These are phyloP conservation scores for Stegodyphus dumicola DNA, from an alignment of 1,140 invertebrate genomes.

Conservation along the genomic window DNA sequence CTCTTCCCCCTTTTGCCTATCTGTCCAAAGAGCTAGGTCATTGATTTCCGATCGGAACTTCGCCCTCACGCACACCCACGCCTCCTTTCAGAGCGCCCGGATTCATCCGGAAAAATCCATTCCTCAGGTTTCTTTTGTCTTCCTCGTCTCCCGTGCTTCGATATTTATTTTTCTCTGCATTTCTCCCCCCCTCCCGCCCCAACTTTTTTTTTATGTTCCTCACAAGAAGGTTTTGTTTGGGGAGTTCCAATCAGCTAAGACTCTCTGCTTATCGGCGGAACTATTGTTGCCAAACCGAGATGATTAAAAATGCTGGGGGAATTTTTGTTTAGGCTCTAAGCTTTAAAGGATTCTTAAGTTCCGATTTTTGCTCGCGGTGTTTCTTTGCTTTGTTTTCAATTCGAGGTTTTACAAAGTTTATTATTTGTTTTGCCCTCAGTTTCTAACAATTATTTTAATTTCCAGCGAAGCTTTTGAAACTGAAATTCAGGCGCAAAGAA, in stretches of 20 bases:
- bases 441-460: too few species aligned
- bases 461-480: too few species aligned
- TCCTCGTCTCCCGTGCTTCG: neutral
- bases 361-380: too few species aligned
- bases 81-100: neutral
- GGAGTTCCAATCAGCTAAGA: neutral
- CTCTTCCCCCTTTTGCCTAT: neutral
- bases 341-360: too few species aligned
- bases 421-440: too few species aligned
- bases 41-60: constrained; percentile 46
- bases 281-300: constrained; percentile 21
- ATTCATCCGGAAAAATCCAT: constrained; percentile 48
- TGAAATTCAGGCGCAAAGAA: too few species aligned
- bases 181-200: neutral
- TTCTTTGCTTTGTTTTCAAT: too few species aligned
- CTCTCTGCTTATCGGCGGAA: neutral
- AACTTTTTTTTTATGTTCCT: neutral
- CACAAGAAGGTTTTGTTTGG: constrained; percentile 14
- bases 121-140: constrained; percentile 43
- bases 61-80: neutral
- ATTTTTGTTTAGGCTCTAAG: neutral
- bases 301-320: constrained; percentile 22
- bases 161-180: neutral
- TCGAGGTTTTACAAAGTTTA: too few species aligned
- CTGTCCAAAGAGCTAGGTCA: neutral